phyloP scores from a whole-genome alignment of 1,140 invertebrate species.

The Cotesia typhae region DNA sequence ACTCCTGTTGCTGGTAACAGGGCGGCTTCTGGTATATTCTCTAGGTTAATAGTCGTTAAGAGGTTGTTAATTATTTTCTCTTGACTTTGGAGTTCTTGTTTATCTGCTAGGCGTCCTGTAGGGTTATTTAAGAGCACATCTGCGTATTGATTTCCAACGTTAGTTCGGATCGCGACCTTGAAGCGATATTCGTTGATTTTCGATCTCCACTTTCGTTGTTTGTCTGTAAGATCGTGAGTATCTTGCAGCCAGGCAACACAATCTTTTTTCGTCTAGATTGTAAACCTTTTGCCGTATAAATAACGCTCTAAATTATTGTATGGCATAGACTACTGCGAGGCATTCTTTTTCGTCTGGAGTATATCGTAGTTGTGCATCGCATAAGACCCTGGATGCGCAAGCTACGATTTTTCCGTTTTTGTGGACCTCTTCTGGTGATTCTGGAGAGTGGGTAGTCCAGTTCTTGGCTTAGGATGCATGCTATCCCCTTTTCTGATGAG shows the following conservation, averaged over 20 bases:
- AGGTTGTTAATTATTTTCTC: neutral
- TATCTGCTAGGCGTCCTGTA: too few relatives aligned
- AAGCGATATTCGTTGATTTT: neutral
- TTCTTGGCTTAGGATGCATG: too few relatives aligned
- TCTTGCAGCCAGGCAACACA: conserved; percentile 54
- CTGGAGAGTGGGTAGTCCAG: too few relatives aligned
- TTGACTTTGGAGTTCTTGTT: too few relatives aligned
- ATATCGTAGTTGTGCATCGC: conserved; percentile 46
- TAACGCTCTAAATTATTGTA: conserved; percentile 57
- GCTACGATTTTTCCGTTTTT: conserved; percentile 14
- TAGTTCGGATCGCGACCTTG: neutral
- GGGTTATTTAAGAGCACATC: conserved; percentile 12
- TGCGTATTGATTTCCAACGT: conserved; percentile 1
- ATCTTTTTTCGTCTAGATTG: conserved; percentile 60
- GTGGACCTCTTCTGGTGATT: too few relatives aligned
- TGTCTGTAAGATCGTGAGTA: neutral
- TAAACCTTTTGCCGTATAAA: conserved; percentile 57
- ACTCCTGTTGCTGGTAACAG: neutral
- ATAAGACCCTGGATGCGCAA: conserved; percentile 45
- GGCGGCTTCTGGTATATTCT: neutral
- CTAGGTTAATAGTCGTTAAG: neutral
- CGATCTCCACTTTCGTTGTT: neutral
- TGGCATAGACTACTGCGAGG: conserved; percentile 43
- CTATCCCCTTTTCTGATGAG: too few relatives aligned
- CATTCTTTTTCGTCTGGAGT: conserved; percentile 20